phyloP scores from a whole-genome alignment of 2,888 invertebrate species.

The Toxonevra muliebris region DNA sequence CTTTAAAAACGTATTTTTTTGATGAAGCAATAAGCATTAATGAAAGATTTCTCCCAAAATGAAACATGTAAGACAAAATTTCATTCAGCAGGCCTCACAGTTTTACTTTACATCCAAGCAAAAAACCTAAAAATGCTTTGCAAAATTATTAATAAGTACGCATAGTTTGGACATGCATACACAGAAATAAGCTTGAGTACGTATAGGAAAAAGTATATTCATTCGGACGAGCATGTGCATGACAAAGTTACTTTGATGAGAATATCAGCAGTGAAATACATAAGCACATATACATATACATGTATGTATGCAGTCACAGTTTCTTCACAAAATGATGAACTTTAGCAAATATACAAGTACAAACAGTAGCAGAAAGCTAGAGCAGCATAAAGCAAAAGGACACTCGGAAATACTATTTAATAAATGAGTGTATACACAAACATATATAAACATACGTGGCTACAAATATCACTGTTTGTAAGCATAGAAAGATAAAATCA shows the following conservation, averaged over 20 bases:
- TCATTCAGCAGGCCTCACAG: too few relatives aligned
- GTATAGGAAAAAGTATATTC: constrained; percentile 15
- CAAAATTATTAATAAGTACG: constrained; percentile 3
- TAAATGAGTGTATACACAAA: constrained; percentile 51
- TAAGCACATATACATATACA: constrained; percentile 2
- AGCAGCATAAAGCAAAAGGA: constrained; percentile 43
- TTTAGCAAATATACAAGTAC: background rate
- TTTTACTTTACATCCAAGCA: background rate
- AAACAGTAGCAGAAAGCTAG: background rate
- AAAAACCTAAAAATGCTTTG: constrained; percentile 9
- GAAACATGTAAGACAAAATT: too few relatives aligned
- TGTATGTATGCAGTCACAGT: background rate
- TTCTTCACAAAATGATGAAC: constrained; percentile 23
- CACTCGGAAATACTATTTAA: constrained; percentile 60
- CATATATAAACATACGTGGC: constrained; percentile 29
- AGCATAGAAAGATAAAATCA: constrained; percentile 12
- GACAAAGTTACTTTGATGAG: constrained; percentile 7
- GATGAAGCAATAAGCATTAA: too few relatives aligned
- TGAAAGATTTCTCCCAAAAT: too few relatives aligned
- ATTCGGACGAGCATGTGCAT: background rate
- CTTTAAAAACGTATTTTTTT: too few relatives aligned
- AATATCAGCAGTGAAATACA: constrained; percentile 1
- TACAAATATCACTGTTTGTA: constrained; percentile 3
- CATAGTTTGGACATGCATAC: background rate
- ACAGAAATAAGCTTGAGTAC: background rate